A percentile compares a stretch with the other conserved stretches of the same genome.
These are phyloP conservation scores for Spinus olivaceus DNA, from an alignment of 2,797 vertebrate species.

Conservation along the genomic window DNA sequence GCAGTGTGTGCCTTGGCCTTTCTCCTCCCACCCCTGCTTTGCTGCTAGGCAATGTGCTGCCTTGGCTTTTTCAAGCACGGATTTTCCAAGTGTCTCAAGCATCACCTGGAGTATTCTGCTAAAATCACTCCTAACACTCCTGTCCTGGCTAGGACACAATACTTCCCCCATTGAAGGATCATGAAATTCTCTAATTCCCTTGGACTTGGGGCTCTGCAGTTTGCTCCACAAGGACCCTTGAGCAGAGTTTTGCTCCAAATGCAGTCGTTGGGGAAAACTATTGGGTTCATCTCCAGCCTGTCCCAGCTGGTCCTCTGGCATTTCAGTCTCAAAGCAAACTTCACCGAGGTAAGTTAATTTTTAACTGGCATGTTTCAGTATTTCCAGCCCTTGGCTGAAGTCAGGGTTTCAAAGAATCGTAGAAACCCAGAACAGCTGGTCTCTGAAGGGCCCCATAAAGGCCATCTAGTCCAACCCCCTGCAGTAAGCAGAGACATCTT, in stretches of 20 bases:
- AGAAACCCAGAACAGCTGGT: neutral
- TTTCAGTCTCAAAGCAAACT: neutral
- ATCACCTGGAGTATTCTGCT: neutral
- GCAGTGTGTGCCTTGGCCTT: neutral
- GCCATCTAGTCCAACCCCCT: neutral
- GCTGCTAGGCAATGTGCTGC: neutral
- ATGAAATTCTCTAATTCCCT: neutral
- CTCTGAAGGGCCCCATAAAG: neutral
- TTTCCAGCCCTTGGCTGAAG: neutral
- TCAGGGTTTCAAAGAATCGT: neutral
- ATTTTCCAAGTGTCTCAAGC: neutral
- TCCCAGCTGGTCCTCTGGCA: neutral
- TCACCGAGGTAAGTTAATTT: neutral
- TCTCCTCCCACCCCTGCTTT: neutral
- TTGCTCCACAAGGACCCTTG: neutral
- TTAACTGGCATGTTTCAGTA: neutral
- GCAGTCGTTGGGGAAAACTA: neutral
- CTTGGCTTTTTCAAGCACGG: neutral
- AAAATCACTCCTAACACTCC: neutral
- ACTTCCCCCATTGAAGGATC: neutral
- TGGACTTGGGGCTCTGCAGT: neutral
- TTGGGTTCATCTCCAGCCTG: neutral
- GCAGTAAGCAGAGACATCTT: neutral
- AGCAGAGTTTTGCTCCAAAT: neutral
- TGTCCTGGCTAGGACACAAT: neutral